Evolutionary conservation across 2,797 vertebrate genomes (phyloP), one percentile per base, ranked within the genome.

Genomic region (Thripadectes ignobilis): DNA sequence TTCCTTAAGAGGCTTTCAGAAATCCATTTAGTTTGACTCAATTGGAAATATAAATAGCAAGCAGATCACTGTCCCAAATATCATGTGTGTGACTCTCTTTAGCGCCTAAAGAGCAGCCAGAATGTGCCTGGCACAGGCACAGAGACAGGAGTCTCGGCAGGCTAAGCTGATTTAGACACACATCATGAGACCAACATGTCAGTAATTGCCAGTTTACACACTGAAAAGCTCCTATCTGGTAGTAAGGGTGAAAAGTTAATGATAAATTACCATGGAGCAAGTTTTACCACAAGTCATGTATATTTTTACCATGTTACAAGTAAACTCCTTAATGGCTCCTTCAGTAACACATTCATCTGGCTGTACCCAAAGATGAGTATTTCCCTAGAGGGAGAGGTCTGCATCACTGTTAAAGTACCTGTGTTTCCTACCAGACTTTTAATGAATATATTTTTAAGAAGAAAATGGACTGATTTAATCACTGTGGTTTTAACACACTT

Each of bases 11-110:
- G 63, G 95, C 93, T 97, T 97, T 94, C 39, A 76, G 55, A 94
- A 97, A 97, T 96, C 95, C 93, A 87, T 88, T 96, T 96, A 97
- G 92, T 57, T 62, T 79, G 94, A 79, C 85, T 95, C 85, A 39
- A 32, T 92, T 57, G 52, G 63, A 84, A 90, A 85, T 94, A 97
- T 79, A 97, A 96, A 97, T 97, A 97, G 95, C 74, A 94, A 91
- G 69, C 52, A 94, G 94, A 84, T 96, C 93, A 59, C 80, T 92
- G 93, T 86, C 93, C 88, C 83, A 88, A 79, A 95, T 89, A 87
- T 78, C 79, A n/a, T 63, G 59, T 45, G 21, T 73, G 80, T 0
- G 2, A 76, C 68, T 89, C 72, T 77, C 54, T 51, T 83, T 34
- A 88, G 79, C 6, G 1, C 73, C 93, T 73, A 38, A 90, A 73